A percentile compares a stretch with the other conserved stretches of the same genome.
These are phyloP conservation scores for Odontothrips loti DNA, from an alignment of 2,888 invertebrate genomes.

Conservation along the genomic window DNA sequence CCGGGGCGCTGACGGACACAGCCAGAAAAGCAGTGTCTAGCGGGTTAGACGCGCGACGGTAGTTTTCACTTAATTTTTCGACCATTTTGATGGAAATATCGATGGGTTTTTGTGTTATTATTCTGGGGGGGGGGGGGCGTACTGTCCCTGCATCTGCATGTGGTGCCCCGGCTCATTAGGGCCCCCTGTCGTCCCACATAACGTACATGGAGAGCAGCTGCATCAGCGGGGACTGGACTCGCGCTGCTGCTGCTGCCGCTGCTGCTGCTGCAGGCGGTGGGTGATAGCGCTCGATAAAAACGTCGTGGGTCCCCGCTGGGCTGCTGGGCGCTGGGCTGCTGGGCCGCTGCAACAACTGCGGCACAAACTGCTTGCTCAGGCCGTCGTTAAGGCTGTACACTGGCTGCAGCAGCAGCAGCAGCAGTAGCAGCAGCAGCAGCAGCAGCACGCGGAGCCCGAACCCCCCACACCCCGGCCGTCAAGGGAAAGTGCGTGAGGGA, in stretches of 20 bases:
- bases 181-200: neutral
- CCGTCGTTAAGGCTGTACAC: neutral
- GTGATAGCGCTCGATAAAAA: constrained; percentile 10
- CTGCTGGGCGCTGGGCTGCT: neutral
- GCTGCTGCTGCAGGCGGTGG: neutral
- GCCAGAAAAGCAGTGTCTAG: no score
- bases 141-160: no score
- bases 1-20: no score
- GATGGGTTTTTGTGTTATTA: no score
- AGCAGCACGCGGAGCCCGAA: neutral
- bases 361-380: constrained; percentile 10
- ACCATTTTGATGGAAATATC: no score
- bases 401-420: neutral
- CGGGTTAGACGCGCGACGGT: no score
- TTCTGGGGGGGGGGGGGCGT: no score
- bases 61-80: no score
- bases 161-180: neutral
- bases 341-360: neutral
- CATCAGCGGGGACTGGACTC: no score
- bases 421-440: neutral
- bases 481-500: neutral
- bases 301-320: neutral
- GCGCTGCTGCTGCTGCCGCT: no score
- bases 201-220: neutral
- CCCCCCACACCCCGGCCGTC: neutral